Evolutionary conservation across 2,888 invertebrate species (phyloP), one percentile per base, ranked within the genome.

Genomic region (Diaprepes abbreviatus): DNA sequence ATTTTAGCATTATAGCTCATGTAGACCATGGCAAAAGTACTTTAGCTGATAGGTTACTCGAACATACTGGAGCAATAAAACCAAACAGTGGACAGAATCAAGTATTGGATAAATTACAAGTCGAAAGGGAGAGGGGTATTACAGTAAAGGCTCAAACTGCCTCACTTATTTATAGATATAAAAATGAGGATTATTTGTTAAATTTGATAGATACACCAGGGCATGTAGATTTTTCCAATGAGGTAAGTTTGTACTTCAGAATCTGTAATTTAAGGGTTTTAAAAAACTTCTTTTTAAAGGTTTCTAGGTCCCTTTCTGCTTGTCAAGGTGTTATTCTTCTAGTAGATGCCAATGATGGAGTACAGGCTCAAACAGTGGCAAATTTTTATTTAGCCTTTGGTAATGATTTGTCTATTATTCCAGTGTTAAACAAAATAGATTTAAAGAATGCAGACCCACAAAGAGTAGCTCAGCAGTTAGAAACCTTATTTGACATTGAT

Each of bases 11-110:
- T 78, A 96, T 99, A 72, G 98, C 98, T n/a, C 98, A 99, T 85
- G 94, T 99, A 1, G 98, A 99, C 83, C 98, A 98, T 87, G 98
- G 98, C 0, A 99, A 99, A 86, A 96, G 96, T 83, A 99, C 98
- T 0, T 85, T 99, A 66, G 97, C 98, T 0, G 98, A 99, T 83
- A 87, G 98, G 64, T 83, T 99, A n/a, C 84, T 99, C 10, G 98
- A 98, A 88, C 85, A 93, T 62, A 96, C 97, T 14, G 97, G 97
- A 74, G 91, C 91, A 0, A 90, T 93, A 64, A 89, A 90, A 79
- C 85, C 86, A 0, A 89, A 91, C 24, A 85, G 86, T 2, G 91
- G 90, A 24, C 86, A 88, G 75, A 87, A 88, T 60, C 94, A 94
- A 85, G 89, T 94, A 12, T 82, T 94, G 9, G 94, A 94, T 80